Evolutionary conservation across 2,113 vertebrate species (phyloP).

Genomic region (Orthonyx spaldingii): DNA sequence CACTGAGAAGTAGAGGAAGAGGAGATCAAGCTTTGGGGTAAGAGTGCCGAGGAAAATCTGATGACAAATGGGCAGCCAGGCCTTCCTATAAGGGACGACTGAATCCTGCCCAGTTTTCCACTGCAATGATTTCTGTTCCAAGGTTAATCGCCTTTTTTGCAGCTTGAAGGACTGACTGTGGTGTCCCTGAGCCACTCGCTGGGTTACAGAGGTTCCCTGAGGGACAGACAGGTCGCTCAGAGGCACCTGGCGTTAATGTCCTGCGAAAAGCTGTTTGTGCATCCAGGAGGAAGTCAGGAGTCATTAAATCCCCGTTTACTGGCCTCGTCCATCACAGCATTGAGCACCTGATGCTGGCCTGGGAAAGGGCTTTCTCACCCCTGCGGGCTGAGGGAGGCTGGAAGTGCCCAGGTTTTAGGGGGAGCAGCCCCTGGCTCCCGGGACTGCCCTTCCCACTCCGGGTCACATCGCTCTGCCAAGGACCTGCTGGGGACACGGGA

Average conservation of each 20-base stretch:
- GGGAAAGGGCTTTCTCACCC: background rate
- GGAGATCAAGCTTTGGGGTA: background rate
- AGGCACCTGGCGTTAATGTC: background rate
- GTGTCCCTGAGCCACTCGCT: background rate
- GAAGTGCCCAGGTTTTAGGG: background rate
- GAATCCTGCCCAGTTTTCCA: background rate
- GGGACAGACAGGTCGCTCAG: background rate
- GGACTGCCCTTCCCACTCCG: too few species aligned
- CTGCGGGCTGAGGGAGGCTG: accelerated
- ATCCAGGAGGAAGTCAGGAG: background rate
- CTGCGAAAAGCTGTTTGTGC: background rate
- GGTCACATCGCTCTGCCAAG: accelerated
- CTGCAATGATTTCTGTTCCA: background rate
- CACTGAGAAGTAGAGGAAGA: background rate
- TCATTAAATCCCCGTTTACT: background rate
- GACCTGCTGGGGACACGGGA: background rate
- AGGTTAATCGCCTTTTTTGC: background rate
- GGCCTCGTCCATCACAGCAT: background rate
- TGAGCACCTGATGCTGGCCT: background rate
- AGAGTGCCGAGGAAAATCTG: background rate
- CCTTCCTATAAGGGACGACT: background rate
- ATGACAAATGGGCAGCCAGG: background rate
- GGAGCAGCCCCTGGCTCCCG: accelerated
- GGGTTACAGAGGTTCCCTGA: accelerated
- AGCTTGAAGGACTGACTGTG: background rate